phyloP scores from a whole-genome alignment of 2,797 vertebrate genomes.

The Mus caroli region DNA sequence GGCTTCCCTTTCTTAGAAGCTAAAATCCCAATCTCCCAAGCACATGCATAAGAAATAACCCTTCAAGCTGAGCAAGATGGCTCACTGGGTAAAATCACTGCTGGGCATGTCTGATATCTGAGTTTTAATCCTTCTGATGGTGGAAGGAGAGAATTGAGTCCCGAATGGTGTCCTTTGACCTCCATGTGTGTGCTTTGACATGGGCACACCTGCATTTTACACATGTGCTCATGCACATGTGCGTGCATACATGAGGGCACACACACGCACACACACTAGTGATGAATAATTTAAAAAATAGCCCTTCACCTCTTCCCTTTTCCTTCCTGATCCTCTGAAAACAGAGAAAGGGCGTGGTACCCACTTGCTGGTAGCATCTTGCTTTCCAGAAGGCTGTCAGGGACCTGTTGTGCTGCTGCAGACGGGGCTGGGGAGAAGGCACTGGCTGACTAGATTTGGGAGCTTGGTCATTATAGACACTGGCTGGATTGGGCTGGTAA shows the following conservation, averaged over 20 bases:
- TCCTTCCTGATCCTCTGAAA: background rate
- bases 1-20: constrained; percentile 21
- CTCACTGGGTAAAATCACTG: background rate
- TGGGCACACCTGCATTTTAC: background rate
- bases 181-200: background rate
- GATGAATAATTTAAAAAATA: background rate
- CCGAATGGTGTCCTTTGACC: background rate
- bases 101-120: background rate
- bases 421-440: background rate
- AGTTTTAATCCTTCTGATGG: background rate
- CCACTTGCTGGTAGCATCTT: background rate
- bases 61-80: background rate
- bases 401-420: background rate
- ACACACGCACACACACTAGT: background rate
- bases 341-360: background rate
- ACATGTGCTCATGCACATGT: no score
- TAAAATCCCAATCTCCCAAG: constrained; percentile 6
- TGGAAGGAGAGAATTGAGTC: background rate
- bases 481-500: background rate
- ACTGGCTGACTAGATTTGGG: background rate
- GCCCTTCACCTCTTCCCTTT: background rate
- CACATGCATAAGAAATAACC: background rate
- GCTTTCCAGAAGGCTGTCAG: background rate
- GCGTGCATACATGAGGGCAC: no score
- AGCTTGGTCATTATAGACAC: background rate